Evolutionary conservation across 1,140 invertebrate species (phyloP).

Genomic region (Lanistes nyassanus): DNA sequence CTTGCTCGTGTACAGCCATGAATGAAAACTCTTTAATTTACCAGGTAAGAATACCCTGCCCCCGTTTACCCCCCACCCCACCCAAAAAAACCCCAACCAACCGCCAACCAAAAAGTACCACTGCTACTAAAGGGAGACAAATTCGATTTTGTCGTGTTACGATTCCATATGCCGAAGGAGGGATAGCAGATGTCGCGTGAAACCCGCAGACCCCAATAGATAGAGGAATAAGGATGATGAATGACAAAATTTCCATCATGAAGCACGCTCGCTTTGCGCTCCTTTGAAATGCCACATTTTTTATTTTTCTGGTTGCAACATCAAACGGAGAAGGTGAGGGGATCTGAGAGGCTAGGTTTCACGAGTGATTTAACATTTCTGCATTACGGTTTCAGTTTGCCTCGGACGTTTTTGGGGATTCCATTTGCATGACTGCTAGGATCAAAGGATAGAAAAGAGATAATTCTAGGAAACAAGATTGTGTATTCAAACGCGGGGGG

Average conservation of each 20-base stretch:
- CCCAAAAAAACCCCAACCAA: too few relatives aligned
- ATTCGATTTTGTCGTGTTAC: too few relatives aligned
- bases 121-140: too few relatives aligned
- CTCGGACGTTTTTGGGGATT: constrained; percentile 13
- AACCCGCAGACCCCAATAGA: neutral
- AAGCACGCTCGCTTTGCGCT: neutral
- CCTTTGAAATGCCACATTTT: neutral
- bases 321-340: neutral
- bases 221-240: neutral
- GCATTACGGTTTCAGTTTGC: constrained; percentile 12
- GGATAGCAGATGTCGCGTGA: too few relatives aligned
- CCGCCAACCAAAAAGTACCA: too few relatives aligned
- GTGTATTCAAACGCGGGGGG: neutral
- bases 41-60: too few relatives aligned
- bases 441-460: constrained; percentile 9
- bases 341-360: neutral
- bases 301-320: neutral
- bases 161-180: too few relatives aligned
- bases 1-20: too few relatives aligned
- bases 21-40: too few relatives aligned
- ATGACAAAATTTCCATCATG: constrained; percentile 5
- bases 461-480: constrained; percentile 22
- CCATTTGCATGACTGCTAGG: neutral
- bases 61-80: too few relatives aligned
- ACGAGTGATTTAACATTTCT: neutral